Percentiles rank a stretch among this genome's conserved stretches.
Evolutionary conservation across 2,797 vertebrate species (phyloP).

Genomic region (Lepus townsendii): DNA sequence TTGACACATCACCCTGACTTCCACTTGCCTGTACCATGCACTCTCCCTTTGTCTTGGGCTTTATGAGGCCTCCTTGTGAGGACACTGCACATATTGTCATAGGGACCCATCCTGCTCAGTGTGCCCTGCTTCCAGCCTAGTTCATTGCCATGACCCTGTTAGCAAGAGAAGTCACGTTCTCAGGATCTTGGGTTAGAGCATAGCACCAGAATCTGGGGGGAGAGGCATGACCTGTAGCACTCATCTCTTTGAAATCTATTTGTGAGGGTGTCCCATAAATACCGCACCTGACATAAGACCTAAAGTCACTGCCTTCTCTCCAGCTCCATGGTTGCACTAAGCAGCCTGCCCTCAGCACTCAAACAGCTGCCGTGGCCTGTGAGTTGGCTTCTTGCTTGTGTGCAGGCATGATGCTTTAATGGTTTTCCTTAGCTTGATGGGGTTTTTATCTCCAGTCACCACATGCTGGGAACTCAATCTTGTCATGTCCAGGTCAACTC

Average conservation of each 20-base stretch:
- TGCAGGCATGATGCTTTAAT: not conserved
- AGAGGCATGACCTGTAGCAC: not conserved
- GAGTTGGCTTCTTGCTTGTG: not conserved
- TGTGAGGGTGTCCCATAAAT: not conserved
- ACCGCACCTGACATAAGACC: not conserved
- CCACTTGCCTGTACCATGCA: not conserved
- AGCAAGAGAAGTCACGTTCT: not conserved
- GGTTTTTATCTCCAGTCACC: slow-evolving; percentile 11
- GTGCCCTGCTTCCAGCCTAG: not conserved
- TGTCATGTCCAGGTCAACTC: not conserved
- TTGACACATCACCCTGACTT: not conserved
- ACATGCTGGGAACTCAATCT: not conserved
- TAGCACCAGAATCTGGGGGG: not conserved
- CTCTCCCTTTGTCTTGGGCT: not conserved
- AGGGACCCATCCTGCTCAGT: not conserved
- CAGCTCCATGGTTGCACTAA: not conserved
- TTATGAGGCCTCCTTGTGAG: not conserved
- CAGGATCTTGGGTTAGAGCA: not conserved
- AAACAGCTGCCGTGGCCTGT: not conserved
- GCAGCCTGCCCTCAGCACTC: not conserved
- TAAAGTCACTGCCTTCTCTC: not conserved
- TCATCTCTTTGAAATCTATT: not conserved
- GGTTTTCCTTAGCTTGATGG: not conserved
- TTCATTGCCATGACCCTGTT: not conserved
- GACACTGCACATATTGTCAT: not conserved